phyloP scores from a whole-genome alignment of 2,113 vertebrate species.

The Probosciger aterrimus region DNA sequence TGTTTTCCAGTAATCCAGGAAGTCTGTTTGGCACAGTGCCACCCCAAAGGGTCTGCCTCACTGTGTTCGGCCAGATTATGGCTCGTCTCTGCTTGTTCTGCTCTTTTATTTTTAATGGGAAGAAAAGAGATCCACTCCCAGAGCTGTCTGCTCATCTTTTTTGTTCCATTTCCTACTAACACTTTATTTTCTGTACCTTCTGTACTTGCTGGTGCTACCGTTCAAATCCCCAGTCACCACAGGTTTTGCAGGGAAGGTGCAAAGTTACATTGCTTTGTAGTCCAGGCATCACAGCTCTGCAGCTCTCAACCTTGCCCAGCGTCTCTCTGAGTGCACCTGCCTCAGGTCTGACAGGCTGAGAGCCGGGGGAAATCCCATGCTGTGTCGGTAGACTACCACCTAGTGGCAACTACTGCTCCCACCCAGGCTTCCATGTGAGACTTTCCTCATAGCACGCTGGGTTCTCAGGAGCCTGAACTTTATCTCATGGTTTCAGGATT shows the following conservation, averaged over 20 bases:
- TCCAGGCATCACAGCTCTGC: neutral
- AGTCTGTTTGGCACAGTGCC: neutral
- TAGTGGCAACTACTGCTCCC: neutral
- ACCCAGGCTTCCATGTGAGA: accelerated
- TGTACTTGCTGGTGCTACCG: neutral
- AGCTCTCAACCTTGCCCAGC: neutral
- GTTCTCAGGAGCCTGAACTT: neutral
- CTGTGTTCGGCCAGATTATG: neutral
- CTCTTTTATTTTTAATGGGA: neutral
- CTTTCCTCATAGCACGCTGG: accelerated
- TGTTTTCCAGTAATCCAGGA: neutral
- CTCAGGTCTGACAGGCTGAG: accelerated
- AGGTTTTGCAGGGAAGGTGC: neutral
- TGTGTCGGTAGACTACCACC: neutral
- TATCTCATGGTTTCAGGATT: accelerated
- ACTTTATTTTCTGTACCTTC: neutral
- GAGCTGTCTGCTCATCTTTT: neutral
- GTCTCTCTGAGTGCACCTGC: accelerated
- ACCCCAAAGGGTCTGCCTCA: neutral
- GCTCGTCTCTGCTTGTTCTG: neutral
- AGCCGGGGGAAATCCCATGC: neutral
- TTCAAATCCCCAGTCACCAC: neutral
- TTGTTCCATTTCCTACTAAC: neutral
- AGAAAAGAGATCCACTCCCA: neutral
- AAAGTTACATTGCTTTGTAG: neutral